Evolutionary conservation across 2,888 invertebrate species (phyloP), one percentile per base, ranked within the genome.

Genomic region (Nymphalis c-album): DNA sequence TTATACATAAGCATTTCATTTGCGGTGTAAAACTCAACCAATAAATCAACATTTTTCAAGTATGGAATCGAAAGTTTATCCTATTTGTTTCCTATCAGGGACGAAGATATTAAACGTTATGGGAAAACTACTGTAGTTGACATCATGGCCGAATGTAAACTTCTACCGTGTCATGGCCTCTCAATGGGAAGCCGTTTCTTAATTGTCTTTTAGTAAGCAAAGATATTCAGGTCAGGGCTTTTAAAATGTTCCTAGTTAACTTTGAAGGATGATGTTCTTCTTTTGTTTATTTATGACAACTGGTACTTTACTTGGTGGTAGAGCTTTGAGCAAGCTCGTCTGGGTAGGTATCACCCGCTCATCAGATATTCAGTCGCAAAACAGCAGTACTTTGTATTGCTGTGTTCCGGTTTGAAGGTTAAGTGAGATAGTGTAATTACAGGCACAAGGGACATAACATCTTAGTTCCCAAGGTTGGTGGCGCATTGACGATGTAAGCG

Each of bases 71-170:
- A 65, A 64, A 64, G 67, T 66, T 63, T 18, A 57, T 40, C 60
- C 63, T 58, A 61, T 65, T 65, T 47, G 50, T 55, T 68, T 64
- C 51, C 58, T 55, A 66, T 66, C 48, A 64, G 60, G 64, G 59
- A 53, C 70, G 47, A 59, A 31, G 55, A 50, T 64, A 57, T 57
- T 47, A 64, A 61, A 67, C 58, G 64, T 68, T 70, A 66, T 64
- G 61, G 60, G 60, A 60, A 59, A 69, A 64, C 64, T 67, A 64
- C 62, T 64, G 59, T 60, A 68, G 46, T 67, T 50, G 20, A 69
- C 53, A 59, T 50, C 69, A 63, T 31, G 65, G 69, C 40, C 65
- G 55, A 20, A 22, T 40, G 55, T 61, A 40, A 50, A 46, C 47
- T 64, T 59, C 57, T 53, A 65, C 16, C 47, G 55, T 65, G 60